phyloP scores from a whole-genome alignment of 2,113 vertebrate species.

The Callipepla californica region DNA sequence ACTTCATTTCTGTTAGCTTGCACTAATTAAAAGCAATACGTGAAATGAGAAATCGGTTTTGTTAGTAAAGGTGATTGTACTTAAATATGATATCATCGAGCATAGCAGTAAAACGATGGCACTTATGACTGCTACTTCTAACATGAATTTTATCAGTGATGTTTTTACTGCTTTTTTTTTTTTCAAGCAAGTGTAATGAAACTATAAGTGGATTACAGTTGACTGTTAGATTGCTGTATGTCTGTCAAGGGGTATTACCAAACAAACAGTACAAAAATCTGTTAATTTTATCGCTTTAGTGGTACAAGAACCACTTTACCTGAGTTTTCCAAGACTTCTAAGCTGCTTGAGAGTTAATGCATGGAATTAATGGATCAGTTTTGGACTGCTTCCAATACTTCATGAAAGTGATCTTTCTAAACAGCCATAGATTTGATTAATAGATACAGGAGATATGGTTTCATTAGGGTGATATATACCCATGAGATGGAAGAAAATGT shows the following conservation, averaged over 20 bases:
- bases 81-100: background rate
- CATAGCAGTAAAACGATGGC: background rate
- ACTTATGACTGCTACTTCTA: background rate
- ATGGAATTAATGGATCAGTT: background rate
- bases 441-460: background rate
- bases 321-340: background rate
- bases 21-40: background rate
- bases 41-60: background rate
- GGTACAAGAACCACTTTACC: background rate
- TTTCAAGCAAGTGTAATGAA: conserved; percentile 12
- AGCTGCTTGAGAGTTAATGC: background rate
- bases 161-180: conserved; percentile 25
- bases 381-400: background rate
- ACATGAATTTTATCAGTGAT: background rate
- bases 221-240: background rate
- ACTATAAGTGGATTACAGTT: conserved; percentile 36
- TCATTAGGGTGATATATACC: background rate
- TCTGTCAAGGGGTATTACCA: conserved; percentile 24
- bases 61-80: background rate
- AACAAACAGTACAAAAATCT: conserved; percentile 37
- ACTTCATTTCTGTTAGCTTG: background rate
- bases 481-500: background rate
- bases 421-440: background rate
- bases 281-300: conserved; percentile 48
- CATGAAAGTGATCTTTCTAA: background rate